Evolutionary conservation across 2,888 invertebrate genomes (phyloP).

Genomic region (Drosophila borealis): DNA sequence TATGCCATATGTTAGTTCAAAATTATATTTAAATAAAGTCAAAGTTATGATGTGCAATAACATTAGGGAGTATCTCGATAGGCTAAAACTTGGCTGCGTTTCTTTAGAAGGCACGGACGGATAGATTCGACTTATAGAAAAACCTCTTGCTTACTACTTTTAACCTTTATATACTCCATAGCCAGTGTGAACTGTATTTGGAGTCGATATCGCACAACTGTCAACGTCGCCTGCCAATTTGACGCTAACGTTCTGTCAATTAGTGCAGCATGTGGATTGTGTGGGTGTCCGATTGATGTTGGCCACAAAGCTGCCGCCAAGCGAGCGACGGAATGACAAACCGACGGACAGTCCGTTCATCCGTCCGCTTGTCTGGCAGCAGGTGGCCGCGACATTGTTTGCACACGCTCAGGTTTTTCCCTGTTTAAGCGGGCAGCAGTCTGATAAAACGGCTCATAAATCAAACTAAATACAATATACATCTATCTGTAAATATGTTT

Average conservation of each 20-base stretch:
- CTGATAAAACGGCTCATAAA: constrained; percentile 72
- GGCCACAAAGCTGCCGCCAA: constrained; percentile 55
- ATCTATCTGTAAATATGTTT: constrained; percentile 42
- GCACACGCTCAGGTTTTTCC: constrained; percentile 67
- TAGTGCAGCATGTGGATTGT: constrained; percentile 55
- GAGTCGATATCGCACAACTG: constrained; percentile 35
- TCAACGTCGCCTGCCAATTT: constrained; percentile 60
- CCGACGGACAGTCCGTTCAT: neutral
- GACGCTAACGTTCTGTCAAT: constrained; percentile 72
- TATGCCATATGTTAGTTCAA: no score
- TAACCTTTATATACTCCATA: constrained; percentile 1
- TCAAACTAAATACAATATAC: constrained; percentile 58
- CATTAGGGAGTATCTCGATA: no score
- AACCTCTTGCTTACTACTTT: no score
- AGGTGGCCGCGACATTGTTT: constrained; percentile 58
- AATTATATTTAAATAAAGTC: no score
- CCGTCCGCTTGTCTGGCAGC: constrained; percentile 34
- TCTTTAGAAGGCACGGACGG: no score
- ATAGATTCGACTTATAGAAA: no score
- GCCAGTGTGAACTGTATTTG: constrained; percentile 41
- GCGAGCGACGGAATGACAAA: neutral
- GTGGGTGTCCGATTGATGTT: constrained; percentile 74
- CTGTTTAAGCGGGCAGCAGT: constrained; percentile 24
- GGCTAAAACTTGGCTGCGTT: no score
- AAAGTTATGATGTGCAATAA: no score